These are phyloP conservation scores for Aphelenchoides bicaudatus DNA, from an alignment of 2,888 invertebrate genomes.

Conservation along the genomic window DNA sequence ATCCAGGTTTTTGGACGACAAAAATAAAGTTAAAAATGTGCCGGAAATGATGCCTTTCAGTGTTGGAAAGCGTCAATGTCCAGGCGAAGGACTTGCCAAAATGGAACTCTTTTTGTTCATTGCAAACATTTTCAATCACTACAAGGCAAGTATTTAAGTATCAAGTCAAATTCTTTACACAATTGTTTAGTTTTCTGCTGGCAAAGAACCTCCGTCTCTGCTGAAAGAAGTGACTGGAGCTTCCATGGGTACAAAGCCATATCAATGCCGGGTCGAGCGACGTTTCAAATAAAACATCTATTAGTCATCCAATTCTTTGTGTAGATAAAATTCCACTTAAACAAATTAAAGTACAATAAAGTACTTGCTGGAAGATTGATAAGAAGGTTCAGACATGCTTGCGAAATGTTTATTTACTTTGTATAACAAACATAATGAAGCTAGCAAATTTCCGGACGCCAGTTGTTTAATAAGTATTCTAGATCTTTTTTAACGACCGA, in stretches of 20 bases:
- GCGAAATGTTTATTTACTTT: too few relatives aligned
- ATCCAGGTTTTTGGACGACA: slow-evolving; percentile 37
- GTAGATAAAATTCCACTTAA: too few relatives aligned
- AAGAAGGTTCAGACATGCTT: too few relatives aligned
- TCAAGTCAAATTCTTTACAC: background rate
- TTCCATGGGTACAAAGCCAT: slow-evolving; percentile 6
- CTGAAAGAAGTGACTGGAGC: background rate
- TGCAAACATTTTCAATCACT: slow-evolving; percentile 14
- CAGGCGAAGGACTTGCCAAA: slow-evolving; percentile 7
- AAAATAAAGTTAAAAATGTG: slow-evolving; percentile 33
- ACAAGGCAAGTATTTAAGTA: background rate
- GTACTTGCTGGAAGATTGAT: too few relatives aligned
- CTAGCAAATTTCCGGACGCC: slow-evolving; percentile 31
- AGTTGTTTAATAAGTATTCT: slow-evolving; percentile 27
- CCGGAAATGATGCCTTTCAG: slow-evolving; percentile 35
- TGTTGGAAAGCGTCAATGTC: slow-evolving; percentile 33
- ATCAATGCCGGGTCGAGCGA: background rate
- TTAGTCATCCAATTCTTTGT: too few relatives aligned
- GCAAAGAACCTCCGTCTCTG: background rate
- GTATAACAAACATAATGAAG: too few relatives aligned
- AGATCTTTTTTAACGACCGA: slow-evolving; percentile 22
- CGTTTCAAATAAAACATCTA: too few relatives aligned
- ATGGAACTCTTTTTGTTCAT: slow-evolving; percentile 15
- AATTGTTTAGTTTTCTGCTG: slow-evolving; percentile 9
- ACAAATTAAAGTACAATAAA: too few relatives aligned